phyloP scores from a whole-genome alignment of 2,113 vertebrate genomes.

The Gopherus flavomarginatus region DNA sequence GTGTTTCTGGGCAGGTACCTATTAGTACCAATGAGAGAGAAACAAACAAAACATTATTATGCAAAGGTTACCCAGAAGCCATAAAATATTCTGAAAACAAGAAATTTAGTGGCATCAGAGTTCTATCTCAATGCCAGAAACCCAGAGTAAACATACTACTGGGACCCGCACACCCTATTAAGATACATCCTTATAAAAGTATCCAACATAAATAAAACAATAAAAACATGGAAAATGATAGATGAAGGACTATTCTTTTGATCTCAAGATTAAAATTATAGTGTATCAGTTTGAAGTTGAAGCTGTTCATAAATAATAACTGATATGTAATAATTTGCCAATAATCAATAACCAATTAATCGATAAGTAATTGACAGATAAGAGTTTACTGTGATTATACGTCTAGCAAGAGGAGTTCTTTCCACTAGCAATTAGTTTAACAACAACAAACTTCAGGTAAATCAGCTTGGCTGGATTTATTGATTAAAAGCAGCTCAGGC shows the following conservation, averaged over 20 bases:
- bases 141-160: background rate
- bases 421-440: background rate
- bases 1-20: background rate
- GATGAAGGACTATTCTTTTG: conserved; percentile 1
- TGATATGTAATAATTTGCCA: background rate
- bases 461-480: background rate
- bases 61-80: background rate
- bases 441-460: background rate
- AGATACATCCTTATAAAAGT: background rate
- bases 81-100: background rate
- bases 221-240: background rate
- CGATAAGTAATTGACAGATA: background rate
- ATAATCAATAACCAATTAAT: background rate
- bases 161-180: background rate
- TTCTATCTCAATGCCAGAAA: background rate
- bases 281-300: background rate
- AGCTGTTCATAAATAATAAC: background rate
- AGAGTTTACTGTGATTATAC: background rate
- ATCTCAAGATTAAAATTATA: background rate
- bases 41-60: background rate
- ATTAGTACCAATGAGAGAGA: background rate
- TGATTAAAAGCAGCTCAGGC: background rate
- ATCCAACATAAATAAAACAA: background rate
- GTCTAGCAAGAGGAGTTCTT: background rate
- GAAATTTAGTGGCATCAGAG: background rate